These are phyloP conservation scores for Zoroaster sp. DNA, from an alignment of 53 echinoderm and acorn worm species.

Conservation along the genomic window DNA sequence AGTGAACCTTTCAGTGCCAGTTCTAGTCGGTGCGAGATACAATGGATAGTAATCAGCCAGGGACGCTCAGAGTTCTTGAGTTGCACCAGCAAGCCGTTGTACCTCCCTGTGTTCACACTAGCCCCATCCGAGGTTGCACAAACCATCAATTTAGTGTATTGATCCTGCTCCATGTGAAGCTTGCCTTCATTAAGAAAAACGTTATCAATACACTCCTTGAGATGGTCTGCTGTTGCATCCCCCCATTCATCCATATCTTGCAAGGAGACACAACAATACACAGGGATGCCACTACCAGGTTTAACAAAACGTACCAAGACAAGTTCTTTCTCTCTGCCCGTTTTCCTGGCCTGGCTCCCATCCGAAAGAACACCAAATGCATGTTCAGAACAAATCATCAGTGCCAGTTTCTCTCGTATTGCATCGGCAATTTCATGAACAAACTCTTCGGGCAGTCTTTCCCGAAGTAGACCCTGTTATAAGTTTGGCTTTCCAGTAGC, in stretches of 20 bases:
- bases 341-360: conserved; percentile 69
- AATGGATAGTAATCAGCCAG: conserved; percentile 47
- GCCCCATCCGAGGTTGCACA: conserved; percentile 61
- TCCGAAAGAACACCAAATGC: conserved; percentile 57
- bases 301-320: conserved; percentile 52
- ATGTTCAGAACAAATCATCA: conserved; percentile 16
- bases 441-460: conserved; percentile 25
- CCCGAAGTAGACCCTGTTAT: conserved; percentile 26
- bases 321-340: conserved; percentile 63
- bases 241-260: conserved; percentile 53
- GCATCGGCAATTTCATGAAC: conserved; percentile 60
- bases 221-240: conserved; percentile 62
- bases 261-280: conserved; percentile 48
- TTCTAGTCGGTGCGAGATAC: conserved; percentile 35
- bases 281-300: conserved; percentile 33
- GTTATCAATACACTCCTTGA: conserved; percentile 51
- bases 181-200: conserved; percentile 17
- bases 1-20: conserved; percentile 40
- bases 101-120: conserved; percentile 4
- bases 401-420: conserved; percentile 42
- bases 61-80: conserved; percentile 21
- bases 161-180: background rate
- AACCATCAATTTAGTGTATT: conserved; percentile 43
- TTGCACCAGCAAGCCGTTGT: conserved; percentile 44
- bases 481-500: conserved; percentile 32